Conservation (phyloP, 2,888 invertebrate genomes). For the Eudasyphora cyanicolor region DNA sequence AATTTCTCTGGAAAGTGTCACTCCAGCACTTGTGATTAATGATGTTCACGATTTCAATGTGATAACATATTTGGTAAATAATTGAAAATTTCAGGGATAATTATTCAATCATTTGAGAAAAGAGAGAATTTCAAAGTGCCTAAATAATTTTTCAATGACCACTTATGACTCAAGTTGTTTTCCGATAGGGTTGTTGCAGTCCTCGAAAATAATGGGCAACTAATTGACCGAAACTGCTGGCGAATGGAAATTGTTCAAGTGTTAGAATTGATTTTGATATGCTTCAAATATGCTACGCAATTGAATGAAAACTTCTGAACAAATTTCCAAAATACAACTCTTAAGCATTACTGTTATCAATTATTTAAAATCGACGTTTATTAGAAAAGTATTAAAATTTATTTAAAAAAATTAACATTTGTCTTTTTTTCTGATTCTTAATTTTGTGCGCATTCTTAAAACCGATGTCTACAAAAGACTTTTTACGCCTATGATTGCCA, state of each 20-base stretch:
- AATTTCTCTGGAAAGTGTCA: neutral
- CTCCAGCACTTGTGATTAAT: slow-evolving; percentile 10
- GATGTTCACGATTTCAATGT: slow-evolving; percentile 1
- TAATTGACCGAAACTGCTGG: neutral
- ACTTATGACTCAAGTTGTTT: neutral
- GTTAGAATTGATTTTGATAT: too few relatives aligned
- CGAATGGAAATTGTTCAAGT: neutral
- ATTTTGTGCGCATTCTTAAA: too few relatives aligned
- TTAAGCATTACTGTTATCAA: too few relatives aligned
- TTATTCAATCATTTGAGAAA: neutral
- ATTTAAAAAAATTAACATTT: too few relatives aligned
- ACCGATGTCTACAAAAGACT: too few relatives aligned
- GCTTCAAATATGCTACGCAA: too few relatives aligned
- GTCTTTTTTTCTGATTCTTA: too few relatives aligned
- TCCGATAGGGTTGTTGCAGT: neutral
- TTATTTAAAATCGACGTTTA: too few relatives aligned
- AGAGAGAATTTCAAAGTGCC: neutral
- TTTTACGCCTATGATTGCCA: too few relatives aligned
- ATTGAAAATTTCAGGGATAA: slow-evolving; percentile 8
- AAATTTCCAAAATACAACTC: too few relatives aligned
- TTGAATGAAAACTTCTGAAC: too few relatives aligned
- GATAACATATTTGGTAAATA: neutral
- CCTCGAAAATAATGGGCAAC: neutral
- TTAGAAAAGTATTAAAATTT: too few relatives aligned
- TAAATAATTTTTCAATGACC: neutral